phyloP scores from a whole-genome alignment of 1,140 invertebrate species.

The Drosophila pandora region DNA sequence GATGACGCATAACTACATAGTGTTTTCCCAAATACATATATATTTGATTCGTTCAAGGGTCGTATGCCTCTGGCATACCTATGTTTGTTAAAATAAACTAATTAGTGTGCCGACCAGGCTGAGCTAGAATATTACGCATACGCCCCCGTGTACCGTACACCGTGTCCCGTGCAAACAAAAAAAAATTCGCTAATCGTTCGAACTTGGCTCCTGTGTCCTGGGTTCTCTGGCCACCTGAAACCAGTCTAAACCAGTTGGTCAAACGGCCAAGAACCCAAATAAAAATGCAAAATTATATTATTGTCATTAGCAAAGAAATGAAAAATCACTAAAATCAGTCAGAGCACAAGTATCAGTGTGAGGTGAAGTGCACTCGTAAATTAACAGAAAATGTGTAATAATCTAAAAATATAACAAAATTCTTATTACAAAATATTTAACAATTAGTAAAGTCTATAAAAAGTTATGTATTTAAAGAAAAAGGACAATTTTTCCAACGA shows the following conservation, averaged over 20 bases:
- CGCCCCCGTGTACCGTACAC: slow-evolving; percentile 5
- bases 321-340: not conserved
- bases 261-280: slow-evolving; percentile 14
- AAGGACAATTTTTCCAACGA: not conserved
- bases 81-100: slow-evolving; percentile 28
- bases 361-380: not conserved
- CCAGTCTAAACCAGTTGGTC: slow-evolving; percentile 32
- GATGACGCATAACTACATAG: slow-evolving; percentile 29
- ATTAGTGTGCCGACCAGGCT: slow-evolving; percentile 24
- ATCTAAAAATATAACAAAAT: not conserved
- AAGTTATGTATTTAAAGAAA: not conserved
- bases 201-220: slow-evolving; percentile 28
- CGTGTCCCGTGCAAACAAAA: slow-evolving; percentile 19
- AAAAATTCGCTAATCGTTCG: slow-evolving; percentile 20
- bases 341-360: not conserved
- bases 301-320: not conserved
- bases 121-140: slow-evolving; percentile 45
- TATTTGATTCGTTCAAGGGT: not conserved
- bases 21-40: not conserved
- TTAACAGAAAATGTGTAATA: not conserved
- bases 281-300: slow-evolving; percentile 12
- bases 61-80: slow-evolving; percentile 6
- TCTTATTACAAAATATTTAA: not conserved
- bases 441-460: not conserved
- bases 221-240: slow-evolving; percentile 22